Percentiles rank a stretch among this genome's conserved stretches.
These are phyloP conservation scores for Physeter macrocephalus DNA, from an alignment of 2,113 vertebrate species.

Conservation along the genomic window DNA sequence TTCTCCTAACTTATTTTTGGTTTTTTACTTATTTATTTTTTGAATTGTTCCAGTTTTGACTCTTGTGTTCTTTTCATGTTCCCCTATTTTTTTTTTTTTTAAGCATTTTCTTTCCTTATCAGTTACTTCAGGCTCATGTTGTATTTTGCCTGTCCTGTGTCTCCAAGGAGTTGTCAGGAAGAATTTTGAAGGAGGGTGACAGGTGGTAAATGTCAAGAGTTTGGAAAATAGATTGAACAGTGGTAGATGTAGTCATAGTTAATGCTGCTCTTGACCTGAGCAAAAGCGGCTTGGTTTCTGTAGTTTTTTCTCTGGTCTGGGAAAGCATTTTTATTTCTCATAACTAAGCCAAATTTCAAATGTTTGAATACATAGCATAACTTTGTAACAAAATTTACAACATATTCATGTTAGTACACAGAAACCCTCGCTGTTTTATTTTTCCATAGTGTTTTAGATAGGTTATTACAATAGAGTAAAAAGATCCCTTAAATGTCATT, in stretches of 20 bases:
- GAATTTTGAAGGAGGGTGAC: neutral
- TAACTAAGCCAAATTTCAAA: neutral
- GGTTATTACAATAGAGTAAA: neutral
- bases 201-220: slow-evolving; percentile 2
- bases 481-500: neutral
- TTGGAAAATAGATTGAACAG: neutral
- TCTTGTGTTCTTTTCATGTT: neutral
- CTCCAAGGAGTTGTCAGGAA: neutral
- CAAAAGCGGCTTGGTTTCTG: neutral
- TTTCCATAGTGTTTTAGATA: neutral
- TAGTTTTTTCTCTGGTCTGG: neutral
- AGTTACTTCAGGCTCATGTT: neutral
- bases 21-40: neutral
- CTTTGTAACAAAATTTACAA: neutral
- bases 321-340: neutral
- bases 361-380: neutral
- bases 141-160: neutral
- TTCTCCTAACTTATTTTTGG: neutral
- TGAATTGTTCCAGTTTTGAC: neutral
- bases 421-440: neutral
- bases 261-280: neutral
- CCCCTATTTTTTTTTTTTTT: neutral
- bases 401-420: neutral
- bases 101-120: slow-evolving; percentile 9
- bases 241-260: neutral